Conservation (phyloP, 2,888 invertebrate species). For the Lepetodrilus schrolli region DNA sequence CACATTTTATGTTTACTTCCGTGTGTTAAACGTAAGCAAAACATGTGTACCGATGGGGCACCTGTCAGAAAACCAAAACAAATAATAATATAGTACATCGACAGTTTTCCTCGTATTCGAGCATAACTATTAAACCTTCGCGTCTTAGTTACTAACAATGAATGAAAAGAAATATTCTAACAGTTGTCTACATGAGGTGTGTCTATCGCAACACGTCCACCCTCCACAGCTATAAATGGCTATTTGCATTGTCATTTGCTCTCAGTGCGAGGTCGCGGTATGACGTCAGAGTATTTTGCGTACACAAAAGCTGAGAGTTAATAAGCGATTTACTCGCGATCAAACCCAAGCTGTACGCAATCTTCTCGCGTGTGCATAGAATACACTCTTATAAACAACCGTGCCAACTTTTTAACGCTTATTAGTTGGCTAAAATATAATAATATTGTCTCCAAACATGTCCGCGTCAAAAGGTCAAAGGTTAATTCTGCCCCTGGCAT, state of each 20-base stretch:
- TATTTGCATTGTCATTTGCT: conserved; percentile 29
- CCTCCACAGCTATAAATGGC: conserved; percentile 33
- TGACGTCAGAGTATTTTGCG: conserved; percentile 34
- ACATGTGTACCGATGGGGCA: conserved; percentile 31
- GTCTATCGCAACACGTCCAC: conserved; percentile 18
- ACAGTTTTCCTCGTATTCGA: not conserved
- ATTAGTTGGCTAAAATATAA: not conserved
- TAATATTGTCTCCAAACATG: not conserved
- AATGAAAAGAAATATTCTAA: not conserved
- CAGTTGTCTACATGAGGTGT: conserved; percentile 21
- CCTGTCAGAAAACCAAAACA: not conserved
- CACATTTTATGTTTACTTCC: conserved; percentile 38
- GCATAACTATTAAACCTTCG: not conserved
- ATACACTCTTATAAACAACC: not conserved
- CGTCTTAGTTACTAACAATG: conserved; percentile 11
- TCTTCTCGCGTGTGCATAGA: not conserved
- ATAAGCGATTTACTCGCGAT: not conserved
- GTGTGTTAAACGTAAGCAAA: conserved; percentile 45
- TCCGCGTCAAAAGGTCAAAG: conserved; percentile 72
- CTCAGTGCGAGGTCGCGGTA: conserved; percentile 29
- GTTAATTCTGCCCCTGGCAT: conserved; percentile 71
- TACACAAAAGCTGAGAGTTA: conserved; percentile 23
- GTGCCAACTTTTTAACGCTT: not conserved
- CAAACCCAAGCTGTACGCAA: too few species aligned
- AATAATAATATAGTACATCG: too few species aligned